Evolutionary conservation across 2,797 vertebrate species (phyloP).

Genomic region (Peromyscus melanophrys): DNA sequence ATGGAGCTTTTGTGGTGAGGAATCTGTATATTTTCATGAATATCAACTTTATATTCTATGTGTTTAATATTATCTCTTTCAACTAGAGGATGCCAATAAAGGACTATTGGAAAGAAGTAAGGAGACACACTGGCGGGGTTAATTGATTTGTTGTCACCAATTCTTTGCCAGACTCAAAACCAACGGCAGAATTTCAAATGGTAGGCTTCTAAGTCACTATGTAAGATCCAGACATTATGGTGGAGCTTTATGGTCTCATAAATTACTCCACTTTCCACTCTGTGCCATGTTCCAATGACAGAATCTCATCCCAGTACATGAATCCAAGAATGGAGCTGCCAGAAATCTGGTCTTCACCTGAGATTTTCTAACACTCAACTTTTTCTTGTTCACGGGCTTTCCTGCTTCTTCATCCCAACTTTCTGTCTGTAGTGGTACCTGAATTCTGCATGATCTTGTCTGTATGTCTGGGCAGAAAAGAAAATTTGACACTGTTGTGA

Average conservation of each 20-base stretch:
- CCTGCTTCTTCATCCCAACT: fast-evolving
- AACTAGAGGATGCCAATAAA: neutral
- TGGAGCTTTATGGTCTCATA: neutral
- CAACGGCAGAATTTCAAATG: neutral
- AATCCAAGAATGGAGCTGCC: neutral
- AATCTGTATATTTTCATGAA: neutral
- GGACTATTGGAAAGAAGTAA: neutral
- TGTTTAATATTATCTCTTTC: neutral
- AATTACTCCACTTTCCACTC: fast-evolving
- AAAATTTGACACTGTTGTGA: neutral
- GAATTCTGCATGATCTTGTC: neutral
- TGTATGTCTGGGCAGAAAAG: neutral
- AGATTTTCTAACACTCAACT: neutral
- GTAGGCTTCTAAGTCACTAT: neutral
- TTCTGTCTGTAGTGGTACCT: neutral
- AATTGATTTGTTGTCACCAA: neutral
- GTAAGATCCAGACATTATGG: neutral
- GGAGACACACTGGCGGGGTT: neutral
- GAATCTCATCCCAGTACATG: neutral
- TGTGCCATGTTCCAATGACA: neutral
- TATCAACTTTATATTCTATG: neutral
- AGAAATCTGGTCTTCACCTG: neutral
- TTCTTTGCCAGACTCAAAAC: neutral
- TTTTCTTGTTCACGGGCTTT: neutral
- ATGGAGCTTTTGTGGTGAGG: neutral